These are phyloP conservation scores for Mastomys coucha DNA, from an alignment of 2,113 vertebrate genomes.

Conservation along the genomic window DNA sequence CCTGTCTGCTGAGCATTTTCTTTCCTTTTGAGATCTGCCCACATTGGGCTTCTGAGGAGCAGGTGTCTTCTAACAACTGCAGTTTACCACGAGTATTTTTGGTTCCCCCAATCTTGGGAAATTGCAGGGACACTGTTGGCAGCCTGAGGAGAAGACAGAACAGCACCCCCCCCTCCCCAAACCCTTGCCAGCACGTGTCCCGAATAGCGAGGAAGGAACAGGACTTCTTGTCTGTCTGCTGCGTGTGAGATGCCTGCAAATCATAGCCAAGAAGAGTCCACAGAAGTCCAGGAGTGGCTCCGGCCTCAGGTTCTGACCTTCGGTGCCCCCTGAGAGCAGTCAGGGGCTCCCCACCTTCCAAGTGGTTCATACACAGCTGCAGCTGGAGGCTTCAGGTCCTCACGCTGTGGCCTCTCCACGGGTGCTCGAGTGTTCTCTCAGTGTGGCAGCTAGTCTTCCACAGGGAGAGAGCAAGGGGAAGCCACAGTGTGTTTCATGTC, in stretches of 20 bases:
- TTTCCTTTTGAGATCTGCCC: constrained; percentile 81
- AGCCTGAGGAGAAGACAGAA: neutral
- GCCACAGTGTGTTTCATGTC: neutral
- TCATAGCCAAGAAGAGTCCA: neutral
- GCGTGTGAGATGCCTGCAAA: neutral
- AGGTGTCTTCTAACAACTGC: constrained; percentile 80
- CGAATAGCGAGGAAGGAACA: neutral
- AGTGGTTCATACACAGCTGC: neutral
- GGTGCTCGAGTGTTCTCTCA: neutral
- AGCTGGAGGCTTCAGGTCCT: neutral
- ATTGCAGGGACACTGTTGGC: constrained; percentile 25
- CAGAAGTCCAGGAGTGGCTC: neutral
- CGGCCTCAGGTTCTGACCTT: neutral
- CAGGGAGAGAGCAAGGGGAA: too few species aligned
- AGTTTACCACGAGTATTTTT: constrained; percentile 56
- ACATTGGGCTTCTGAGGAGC: constrained; percentile 71
- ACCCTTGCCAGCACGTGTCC: neutral
- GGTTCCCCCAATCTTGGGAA: constrained; percentile 52
- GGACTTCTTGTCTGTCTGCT: accelerated
- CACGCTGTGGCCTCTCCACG: accelerated
- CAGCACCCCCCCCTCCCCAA: neutral
- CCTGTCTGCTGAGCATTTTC: constrained; percentile 62
- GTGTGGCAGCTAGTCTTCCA: neutral
- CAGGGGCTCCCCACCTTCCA: neutral
- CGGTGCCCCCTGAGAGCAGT: neutral